These are phyloP conservation scores for Acleris sparsana DNA, from an alignment of 2,888 invertebrate genomes.

Conservation along the genomic window DNA sequence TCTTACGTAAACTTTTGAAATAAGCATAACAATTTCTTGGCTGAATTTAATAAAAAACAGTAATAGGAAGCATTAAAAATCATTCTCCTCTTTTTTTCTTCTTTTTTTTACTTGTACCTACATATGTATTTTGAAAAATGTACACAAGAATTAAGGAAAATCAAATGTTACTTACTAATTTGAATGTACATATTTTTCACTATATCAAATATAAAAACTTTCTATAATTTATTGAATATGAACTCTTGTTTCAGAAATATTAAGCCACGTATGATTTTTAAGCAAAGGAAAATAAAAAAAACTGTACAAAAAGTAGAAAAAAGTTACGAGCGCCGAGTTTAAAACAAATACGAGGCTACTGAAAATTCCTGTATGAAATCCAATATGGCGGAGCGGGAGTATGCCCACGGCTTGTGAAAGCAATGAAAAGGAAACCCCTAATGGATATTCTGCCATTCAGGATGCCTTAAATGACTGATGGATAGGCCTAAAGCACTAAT, in stretches of 20 bases:
- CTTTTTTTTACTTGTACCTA: too few relatives aligned
- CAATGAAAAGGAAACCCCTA: conserved; percentile 61
- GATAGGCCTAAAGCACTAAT: conserved; percentile 43
- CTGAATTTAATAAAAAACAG: too few relatives aligned
- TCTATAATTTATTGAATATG: too few relatives aligned
- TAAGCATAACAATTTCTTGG: neutral
- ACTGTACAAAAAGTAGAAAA: neutral
- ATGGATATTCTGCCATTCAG: conserved; percentile 59
- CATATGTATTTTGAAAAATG: too few relatives aligned
- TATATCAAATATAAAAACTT: too few relatives aligned
- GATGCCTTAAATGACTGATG: conserved; percentile 57
- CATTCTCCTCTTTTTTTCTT: too few relatives aligned
- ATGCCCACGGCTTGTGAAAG: conserved; percentile 47
- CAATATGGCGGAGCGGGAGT: conserved; percentile 48
- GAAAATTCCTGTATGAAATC: conserved; percentile 48
- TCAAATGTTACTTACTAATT: too few relatives aligned
- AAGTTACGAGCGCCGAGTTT: conserved; percentile 37
- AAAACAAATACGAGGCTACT: conserved; percentile 46
- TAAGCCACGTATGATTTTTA: too few relatives aligned
- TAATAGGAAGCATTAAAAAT: too few relatives aligned
- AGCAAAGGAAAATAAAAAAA: neutral
- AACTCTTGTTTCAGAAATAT: too few relatives aligned
- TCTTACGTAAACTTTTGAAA: neutral
- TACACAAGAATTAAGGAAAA: too few relatives aligned
- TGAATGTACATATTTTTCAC: too few relatives aligned